These are phyloP conservation scores for Gallinago jamesoni DNA, from an alignment of 2,113 vertebrate genomes.

Conservation along the genomic window DNA sequence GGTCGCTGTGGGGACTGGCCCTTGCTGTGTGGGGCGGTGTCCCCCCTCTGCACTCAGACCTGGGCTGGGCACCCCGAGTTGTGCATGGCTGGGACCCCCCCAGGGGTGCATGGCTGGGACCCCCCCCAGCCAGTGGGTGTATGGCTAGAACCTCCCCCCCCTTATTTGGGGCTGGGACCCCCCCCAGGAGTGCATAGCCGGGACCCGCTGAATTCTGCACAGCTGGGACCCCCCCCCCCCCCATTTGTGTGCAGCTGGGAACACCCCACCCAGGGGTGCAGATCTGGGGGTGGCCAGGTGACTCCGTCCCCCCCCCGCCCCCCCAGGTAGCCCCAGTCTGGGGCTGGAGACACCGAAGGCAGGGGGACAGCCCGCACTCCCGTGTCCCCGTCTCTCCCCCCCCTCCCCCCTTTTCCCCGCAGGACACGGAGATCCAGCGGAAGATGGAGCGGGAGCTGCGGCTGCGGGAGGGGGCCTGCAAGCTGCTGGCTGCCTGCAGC, in stretches of 20 bases:
- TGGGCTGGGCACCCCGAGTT: not conserved
- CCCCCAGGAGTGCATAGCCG: too few relatives aligned
- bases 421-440: conserved; percentile 94
- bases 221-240: not conserved
- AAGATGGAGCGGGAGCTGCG: conserved; percentile 94
- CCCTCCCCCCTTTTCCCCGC: not conserved
- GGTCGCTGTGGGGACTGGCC: not conserved
- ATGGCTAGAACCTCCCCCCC: not conserved
- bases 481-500: conserved; percentile 89
- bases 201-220: not conserved
- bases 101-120: too few relatives aligned
- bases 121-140: not conserved
- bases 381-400: not conserved
- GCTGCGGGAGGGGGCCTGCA: conserved; percentile 91
- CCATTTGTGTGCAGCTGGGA: not conserved
- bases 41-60: too few relatives aligned
- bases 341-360: not conserved
- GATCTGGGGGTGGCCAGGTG: not conserved
- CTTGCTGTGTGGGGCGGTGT: not conserved
- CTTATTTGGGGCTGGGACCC: not conserved
- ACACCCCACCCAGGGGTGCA: not conserved
- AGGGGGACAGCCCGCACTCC: not conserved
- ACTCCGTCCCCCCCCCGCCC: not conserved
- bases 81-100: not conserved
- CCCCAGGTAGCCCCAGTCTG: too few relatives aligned